Evolutionary conservation across 92 coral and sea anemone genomes (phyloP), one percentile per base, ranked within the genome.

Genomic region (Actinernus sp.): DNA sequence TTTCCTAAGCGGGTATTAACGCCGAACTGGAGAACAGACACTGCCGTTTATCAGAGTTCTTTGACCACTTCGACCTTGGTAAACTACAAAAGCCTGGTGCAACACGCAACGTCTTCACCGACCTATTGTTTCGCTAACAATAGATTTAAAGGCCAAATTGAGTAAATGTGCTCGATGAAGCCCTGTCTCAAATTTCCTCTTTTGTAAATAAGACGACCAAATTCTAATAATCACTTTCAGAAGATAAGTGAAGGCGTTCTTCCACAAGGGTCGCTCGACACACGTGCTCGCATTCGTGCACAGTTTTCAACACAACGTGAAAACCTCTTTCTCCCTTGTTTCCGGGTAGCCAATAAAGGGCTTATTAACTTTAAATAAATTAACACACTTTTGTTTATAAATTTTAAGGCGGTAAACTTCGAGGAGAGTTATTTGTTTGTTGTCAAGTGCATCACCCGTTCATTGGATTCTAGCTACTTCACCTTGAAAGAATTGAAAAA

Each of bases 11-110:
- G 41, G 41, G 6, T 6, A 6, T 34, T 34, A 6, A 14, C 6
- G 41, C 14, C 14, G 41, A 34, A 34, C 41, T 34, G 41, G 6
- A 34, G 41, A 34, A 14, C 41, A 34, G 41, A 34, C 41, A 34
- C 14, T 34, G 46, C 63, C 41, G 23, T 32, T 56, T 12, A 39
- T 23, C 5, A 43, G 9, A 25, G 53, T 28, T 32, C 19, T 31
- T 68, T 68, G 63, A 54, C 75, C 53, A 34, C 20, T 22, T 13
- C 78, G 78, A 70, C 78, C 78, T 70, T 70, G 78, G 61, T 18
- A 40, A 31, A 24, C 46, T 13, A 7, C 21, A 31, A 44, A 43
- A 27, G 27, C 37, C 24, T 34, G 24, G n/a, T 29, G 58, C 49
- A 65, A 57, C 78, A 70, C 78, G 78, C 78, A 37, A 70, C 17